These are phyloP conservation scores for Chiropotes sagulatus DNA, from an alignment of 2,797 vertebrate species.

Conservation along the genomic window DNA sequence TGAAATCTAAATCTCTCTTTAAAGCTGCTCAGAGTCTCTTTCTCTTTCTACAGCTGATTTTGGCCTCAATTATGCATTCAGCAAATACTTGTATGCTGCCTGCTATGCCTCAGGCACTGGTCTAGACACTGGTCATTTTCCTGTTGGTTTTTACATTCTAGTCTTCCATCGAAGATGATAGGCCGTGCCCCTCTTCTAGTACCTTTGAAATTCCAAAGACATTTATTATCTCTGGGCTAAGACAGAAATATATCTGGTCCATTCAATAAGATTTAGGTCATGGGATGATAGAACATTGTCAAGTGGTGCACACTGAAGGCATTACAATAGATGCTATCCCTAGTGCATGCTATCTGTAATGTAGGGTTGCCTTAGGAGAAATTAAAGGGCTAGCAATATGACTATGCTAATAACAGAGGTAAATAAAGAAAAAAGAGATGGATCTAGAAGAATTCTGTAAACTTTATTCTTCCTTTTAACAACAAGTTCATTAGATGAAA, in stretches of 20 bases:
- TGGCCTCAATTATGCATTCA: background rate
- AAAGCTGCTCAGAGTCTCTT: background rate
- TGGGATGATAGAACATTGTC: background rate
- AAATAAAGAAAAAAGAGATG: background rate
- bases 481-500: background rate
- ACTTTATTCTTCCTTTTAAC: background rate
- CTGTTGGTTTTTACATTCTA: background rate
- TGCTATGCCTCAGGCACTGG: background rate
- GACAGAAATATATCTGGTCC: background rate
- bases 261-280: background rate
- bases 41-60: background rate
- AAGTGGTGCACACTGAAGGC: background rate
- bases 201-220: background rate
- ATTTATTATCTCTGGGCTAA: background rate
- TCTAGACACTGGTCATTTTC: background rate
- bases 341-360: no score
- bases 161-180: background rate
- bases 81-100: background rate
- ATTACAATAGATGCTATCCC: background rate
- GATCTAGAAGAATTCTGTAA: background rate
- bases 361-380: background rate
- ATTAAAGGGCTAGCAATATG: background rate
- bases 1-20: constrained; percentile 1
- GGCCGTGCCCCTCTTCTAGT: background rate
- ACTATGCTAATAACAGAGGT: background rate